Evolutionary conservation across 2,888 invertebrate species (phyloP).

Genomic region (Polydrusus cervinus): DNA sequence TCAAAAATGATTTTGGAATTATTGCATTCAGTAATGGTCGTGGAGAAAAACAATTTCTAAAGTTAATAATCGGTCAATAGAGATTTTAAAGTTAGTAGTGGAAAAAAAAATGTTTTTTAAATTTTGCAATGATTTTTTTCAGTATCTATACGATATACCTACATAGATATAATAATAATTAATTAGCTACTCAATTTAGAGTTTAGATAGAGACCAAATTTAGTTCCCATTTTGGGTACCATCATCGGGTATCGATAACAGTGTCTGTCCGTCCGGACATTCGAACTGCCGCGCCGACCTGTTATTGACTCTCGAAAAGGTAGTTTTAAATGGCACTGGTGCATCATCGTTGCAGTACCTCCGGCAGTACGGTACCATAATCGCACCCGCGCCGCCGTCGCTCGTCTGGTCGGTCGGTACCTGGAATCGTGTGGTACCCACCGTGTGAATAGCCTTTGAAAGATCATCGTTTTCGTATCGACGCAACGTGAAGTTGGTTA

Average conservation of each 20-base stretch:
- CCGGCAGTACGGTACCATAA: slow-evolving; percentile 30
- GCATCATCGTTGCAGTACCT: not conserved
- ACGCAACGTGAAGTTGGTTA: not conserved
- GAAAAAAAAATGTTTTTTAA: no score
- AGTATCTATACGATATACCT: no score
- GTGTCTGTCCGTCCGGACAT: slow-evolving; percentile 25
- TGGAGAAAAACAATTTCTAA: no score
- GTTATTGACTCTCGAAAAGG: slow-evolving; percentile 35
- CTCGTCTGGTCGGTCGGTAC: slow-evolving; percentile 4
- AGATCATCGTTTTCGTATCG: slow-evolving; percentile 11
- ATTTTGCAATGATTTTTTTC: no score
- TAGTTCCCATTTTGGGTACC: no score
- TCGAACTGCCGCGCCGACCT: slow-evolving; percentile 21
- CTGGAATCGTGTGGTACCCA: slow-evolving; percentile 21
- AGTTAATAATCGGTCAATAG: no score
- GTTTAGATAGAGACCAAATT: no score
- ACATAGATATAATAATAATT: no score
- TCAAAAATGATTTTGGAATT: no score
- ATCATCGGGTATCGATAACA: slow-evolving; percentile 9
- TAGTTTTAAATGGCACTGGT: slow-evolving; percentile 38
- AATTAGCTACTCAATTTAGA: no score
- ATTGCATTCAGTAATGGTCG: no score
- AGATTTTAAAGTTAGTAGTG: no score
- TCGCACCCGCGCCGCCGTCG: slow-evolving; percentile 13
- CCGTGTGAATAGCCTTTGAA: slow-evolving; percentile 32